Evolutionary conservation across 2,888 invertebrate species (phyloP).

Genomic region (Ommatoiulus sabulosus): DNA sequence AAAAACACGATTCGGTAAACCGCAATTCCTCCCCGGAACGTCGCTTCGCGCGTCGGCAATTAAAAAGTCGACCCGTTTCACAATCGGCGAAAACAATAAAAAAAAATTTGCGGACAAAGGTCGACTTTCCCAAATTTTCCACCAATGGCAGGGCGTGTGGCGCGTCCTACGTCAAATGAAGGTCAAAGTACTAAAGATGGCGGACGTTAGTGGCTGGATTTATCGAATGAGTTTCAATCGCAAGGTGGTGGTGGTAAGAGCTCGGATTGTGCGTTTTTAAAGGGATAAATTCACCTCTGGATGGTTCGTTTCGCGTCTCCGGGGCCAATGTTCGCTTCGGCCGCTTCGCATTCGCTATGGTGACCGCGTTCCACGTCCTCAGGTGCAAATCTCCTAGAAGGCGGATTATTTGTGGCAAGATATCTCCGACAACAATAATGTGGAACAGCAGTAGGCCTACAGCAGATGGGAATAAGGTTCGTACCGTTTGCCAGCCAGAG

Average conservation of each 20-base stretch:
- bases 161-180: slow-evolving; percentile 62
- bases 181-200: slow-evolving; percentile 67
- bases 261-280: background rate
- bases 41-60: background rate
- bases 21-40: background rate
- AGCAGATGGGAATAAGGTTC: background rate
- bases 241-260: slow-evolving; percentile 50
- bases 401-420: background rate
- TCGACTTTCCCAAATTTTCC: slow-evolving; percentile 51
- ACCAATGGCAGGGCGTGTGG: slow-evolving; percentile 56
- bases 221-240: slow-evolving; percentile 49
- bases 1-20: background rate
- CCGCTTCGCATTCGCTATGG: background rate
- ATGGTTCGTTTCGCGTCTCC: background rate
- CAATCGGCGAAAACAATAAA: background rate
- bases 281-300: background rate
- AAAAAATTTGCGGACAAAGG: background rate
- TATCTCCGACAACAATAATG: background rate
- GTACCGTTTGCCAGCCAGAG: background rate
- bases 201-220: slow-evolving; percentile 63
- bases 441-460: background rate
- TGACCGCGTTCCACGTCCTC: background rate
- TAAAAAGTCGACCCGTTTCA: background rate
- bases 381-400: background rate
- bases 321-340: background rate